Base-by-base conservation (phyloP, 2,797 vertebrate species). In the Cyprinella venusta region DNA sequence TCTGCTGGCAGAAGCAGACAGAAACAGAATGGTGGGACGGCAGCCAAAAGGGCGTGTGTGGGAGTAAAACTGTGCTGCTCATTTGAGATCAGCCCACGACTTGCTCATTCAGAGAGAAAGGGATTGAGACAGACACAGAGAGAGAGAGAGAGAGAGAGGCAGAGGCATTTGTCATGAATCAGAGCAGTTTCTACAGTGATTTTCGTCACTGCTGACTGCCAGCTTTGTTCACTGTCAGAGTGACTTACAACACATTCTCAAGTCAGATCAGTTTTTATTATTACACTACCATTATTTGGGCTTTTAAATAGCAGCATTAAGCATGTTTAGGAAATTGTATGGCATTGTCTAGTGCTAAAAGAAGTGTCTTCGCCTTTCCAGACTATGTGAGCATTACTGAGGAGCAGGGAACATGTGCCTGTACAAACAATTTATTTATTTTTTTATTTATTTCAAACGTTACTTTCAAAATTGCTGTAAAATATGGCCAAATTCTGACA, bases 91-190 rank as follows among this genome's bases (percentile, higher is more conserved):
- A 86, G 92, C 89, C 93, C 90, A 91, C 89, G 89, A 78, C 80
- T 79, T 71, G n/a, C 83, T 87, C 88, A 86, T 82, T 83, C 88
- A 54, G 84, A 81, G 45, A 59, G 76, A 81, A 85, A 89, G 84
- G 85, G 83, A 87, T 81, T 81, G 90, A 90, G 85, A 89, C 86
- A 84, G 89, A 88, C 87, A 74, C 85, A 33, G 13, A 89, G 75
- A 88, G 87, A 85, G 86, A 90, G 83, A 90, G 84, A 83, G 86
- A 89, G 81, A 84, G 83, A 87, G 86, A 84, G 89, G 90, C 87
- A 89, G 89, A 85, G 92, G 88, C 86, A 87, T 82, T 87, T 88
- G 88, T 33, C 30, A 33, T 92, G 93, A 93, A 90, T 93, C 90
- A 92, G 87, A 86, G 85, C 80, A 87, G 86, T 86, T 90, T 90